Base-by-base conservation (phyloP, 2,888 invertebrate genomes). In the Polydrusus tereticollis region DNA sequence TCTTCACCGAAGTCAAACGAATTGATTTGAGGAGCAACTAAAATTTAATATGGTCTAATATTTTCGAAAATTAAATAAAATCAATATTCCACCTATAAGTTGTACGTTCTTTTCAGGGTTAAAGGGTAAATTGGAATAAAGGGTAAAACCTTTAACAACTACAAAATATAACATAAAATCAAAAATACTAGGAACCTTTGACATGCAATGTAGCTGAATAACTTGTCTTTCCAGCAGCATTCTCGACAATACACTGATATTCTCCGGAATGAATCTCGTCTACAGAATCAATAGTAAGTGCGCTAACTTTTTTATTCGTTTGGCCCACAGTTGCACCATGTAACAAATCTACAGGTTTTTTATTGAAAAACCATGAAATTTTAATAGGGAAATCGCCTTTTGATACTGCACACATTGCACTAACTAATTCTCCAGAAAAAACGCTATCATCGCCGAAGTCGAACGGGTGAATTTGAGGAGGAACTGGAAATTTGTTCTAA, bases 161-260 rank as follows among this genome's bases (percentile, higher is more conserved):
- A 18, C n/a, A 20, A 45, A 6, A 12, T 45, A 5, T 45, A 18
- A 21, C n/a, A 10, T 14, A 23, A 60, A 23, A 60, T n/a, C 12
- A 23, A 38, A 62, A 45, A 62, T 62, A 45, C 16, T 52, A 72
- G 76, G 91, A 92, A 85, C 94, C 94, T 84, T 91, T 91, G 74
- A 94, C 93, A 64, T 78, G 69, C 58, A 81, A 76, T 3, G 55
- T 85, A 67, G 91, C 88, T 67, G 91, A 89, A 86, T 90, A 89
- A 80, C 88, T 89, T 76, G 89, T 88, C 81, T 86, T 87, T 73
- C 93, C 92, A 83, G 91, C 92, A 75, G 85, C 83, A 86, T 93
- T 94, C 76, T 88, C 88, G 60, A 92, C 93, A 78, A 89, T 88
- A 86, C 94, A 94, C 57, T 92, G 92, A 84, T 94, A 94, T 83